These are phyloP conservation scores for Phalacrocorax aristotelis DNA, from an alignment of 2,113 vertebrate genomes.

Conservation along the genomic window DNA sequence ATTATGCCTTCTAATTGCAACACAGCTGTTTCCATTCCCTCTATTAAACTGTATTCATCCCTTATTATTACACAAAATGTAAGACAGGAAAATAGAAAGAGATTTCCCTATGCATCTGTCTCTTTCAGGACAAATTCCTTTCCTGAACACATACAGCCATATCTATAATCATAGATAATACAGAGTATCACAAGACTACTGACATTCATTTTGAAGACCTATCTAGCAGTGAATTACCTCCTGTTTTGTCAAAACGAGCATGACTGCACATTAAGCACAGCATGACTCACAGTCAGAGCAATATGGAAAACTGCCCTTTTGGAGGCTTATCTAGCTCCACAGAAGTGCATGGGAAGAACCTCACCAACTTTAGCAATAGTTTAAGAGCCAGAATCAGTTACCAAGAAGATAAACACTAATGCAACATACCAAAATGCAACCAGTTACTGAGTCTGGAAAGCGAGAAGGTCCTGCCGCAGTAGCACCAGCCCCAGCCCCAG, in stretches of 20 bases:
- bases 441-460: neutral
- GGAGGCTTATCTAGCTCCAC: neutral
- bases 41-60: constrained; percentile 25
- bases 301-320: neutral
- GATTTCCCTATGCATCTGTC: constrained; percentile 24
- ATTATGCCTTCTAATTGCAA: constrained; percentile 16
- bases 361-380: neutral
- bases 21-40: constrained; percentile 39
- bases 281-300: constrained; percentile 16
- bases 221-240: constrained; percentile 25
- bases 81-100: neutral
- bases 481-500: neutral
- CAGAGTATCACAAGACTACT: neutral
- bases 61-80: constrained; percentile 44
- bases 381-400: neutral
- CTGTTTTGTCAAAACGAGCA: neutral
- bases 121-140: constrained; percentile 36
- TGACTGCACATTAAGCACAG: neutral
- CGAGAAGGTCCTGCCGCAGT: neutral
- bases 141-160: neutral
- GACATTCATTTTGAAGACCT: constrained; percentile 4
- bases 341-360: neutral
- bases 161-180: constrained; percentile 13
- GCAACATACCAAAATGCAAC: neutral
- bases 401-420: neutral